A percentile compares a stretch with the other conserved stretches of the same genome.
Evolutionary conservation across 1,140 invertebrate genomes (phyloP).

Genomic region (Bombus confusus): DNA sequence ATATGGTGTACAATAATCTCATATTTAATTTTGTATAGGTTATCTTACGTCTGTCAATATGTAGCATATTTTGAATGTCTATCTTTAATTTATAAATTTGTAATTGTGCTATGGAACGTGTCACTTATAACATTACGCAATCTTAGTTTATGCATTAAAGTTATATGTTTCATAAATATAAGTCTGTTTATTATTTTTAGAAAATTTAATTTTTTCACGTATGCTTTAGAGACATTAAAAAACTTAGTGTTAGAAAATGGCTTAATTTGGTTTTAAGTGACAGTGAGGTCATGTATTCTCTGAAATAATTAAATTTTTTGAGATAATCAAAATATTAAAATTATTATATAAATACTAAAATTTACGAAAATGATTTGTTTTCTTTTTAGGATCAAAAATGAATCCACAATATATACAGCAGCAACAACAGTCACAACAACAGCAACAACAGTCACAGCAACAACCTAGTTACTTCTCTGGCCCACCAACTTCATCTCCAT

Average conservation of each 20-base stretch:
- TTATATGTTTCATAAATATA: background rate
- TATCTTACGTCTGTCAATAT: slow-evolving; percentile 44
- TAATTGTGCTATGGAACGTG: background rate
- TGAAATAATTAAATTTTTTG: background rate
- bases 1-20: background rate
- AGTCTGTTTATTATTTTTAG: background rate
- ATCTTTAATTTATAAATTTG: slow-evolving; percentile 1
- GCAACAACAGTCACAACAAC: slow-evolving; percentile 69
- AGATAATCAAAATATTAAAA: background rate
- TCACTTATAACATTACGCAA: background rate
- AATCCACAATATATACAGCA: slow-evolving; percentile 76
- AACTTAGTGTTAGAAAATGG: background rate
- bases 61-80: slow-evolving; percentile 40
- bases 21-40: slow-evolving; percentile 47
- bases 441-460: slow-evolving; percentile 64
- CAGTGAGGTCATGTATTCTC: background rate
- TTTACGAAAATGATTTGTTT: slow-evolving; percentile 6
- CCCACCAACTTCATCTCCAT: slow-evolving; percentile 57
- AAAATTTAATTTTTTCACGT: background rate
- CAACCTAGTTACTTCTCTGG: slow-evolving; percentile 60
- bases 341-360: background rate
- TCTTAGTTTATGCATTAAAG: background rate
- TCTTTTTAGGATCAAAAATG: slow-evolving; percentile 64
- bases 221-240: background rate
- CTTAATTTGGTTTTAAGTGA: background rate